phyloP scores from a whole-genome alignment of 2,113 vertebrate genomes.

The Nesoenas mayeri region DNA sequence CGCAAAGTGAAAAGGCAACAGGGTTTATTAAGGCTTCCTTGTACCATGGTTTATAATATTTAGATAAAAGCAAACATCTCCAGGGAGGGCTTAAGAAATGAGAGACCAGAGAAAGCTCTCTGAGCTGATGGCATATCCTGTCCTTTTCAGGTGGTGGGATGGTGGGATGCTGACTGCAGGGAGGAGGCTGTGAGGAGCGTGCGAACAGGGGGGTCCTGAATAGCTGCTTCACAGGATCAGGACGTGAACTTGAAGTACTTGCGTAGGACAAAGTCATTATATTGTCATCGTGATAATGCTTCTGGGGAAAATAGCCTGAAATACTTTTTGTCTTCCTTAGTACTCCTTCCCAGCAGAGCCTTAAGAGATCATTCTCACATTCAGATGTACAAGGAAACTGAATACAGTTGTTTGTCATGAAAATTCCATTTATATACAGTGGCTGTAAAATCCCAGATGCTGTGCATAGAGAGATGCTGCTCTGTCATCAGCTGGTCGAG shows the following conservation, averaged over 20 bases:
- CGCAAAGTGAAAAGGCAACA: neutral
- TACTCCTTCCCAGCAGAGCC: slow-evolving; percentile 21
- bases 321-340: slow-evolving; percentile 39
- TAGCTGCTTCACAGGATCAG: neutral
- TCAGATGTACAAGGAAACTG: slow-evolving; percentile 23
- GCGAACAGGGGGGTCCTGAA: neutral
- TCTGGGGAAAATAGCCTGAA: neutral
- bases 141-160: neutral
- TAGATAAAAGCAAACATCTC: slow-evolving; percentile 42
- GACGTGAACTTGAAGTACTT: neutral
- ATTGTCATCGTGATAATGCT: neutral
- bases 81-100: slow-evolving; percentile 29
- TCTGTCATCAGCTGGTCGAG: neutral
- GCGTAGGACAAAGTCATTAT: neutral
- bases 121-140: neutral
- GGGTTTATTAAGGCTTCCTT: slow-evolving; percentile 19
- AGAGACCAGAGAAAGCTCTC: neutral
- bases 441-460: slow-evolving; percentile 47
- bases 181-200: neutral
- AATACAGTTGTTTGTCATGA: slow-evolving; percentile 58
- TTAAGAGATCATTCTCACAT: slow-evolving; percentile 13
- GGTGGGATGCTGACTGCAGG: neutral
- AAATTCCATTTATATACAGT: slow-evolving; percentile 36
- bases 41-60: slow-evolving; percentile 6
- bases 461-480: neutral